These are phyloP conservation scores for Agyllia agylla DNA, from an alignment of 2,888 invertebrate genomes.

Conservation along the genomic window DNA sequence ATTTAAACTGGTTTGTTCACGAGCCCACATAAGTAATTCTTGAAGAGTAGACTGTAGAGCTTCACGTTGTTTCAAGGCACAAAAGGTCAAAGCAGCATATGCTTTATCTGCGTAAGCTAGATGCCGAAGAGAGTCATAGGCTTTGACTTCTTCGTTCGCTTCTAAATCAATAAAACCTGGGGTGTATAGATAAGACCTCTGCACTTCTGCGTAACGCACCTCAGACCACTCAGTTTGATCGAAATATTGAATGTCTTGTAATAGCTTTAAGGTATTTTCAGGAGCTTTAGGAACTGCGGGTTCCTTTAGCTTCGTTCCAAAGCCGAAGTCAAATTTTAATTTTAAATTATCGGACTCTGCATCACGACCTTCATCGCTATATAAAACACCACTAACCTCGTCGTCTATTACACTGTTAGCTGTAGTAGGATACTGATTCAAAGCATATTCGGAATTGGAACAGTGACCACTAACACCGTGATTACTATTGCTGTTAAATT, in stretches of 20 bases:
- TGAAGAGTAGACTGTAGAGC: slow-evolving; percentile 43
- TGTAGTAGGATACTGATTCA: not conserved
- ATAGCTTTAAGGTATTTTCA: not conserved
- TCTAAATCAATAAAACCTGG: not conserved
- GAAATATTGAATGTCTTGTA: not conserved
- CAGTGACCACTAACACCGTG: not conserved
- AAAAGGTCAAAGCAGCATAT: not conserved
- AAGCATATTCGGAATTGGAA: not conserved
- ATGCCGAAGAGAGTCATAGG: not conserved
- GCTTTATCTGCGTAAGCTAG: not conserved
- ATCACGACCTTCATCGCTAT: not conserved
- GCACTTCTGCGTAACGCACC: not conserved
- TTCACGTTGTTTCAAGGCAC: not conserved
- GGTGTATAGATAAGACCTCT: not conserved
- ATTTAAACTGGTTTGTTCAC: not conserved
- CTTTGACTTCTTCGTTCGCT: not conserved
- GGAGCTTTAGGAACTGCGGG: not conserved
- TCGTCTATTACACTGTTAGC: not conserved
- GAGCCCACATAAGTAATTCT: slow-evolving; percentile 30
- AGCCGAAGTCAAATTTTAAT: not conserved
- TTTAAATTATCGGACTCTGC: not conserved
- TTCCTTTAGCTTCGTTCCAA: not conserved
- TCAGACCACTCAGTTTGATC: not conserved
- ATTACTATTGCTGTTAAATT: not conserved
- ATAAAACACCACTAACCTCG: not conserved